Percentiles rank a stretch among this genome's conserved stretches.
phyloP scores from a whole-genome alignment of 2,113 vertebrate species.

The Prunella himalayana region DNA sequence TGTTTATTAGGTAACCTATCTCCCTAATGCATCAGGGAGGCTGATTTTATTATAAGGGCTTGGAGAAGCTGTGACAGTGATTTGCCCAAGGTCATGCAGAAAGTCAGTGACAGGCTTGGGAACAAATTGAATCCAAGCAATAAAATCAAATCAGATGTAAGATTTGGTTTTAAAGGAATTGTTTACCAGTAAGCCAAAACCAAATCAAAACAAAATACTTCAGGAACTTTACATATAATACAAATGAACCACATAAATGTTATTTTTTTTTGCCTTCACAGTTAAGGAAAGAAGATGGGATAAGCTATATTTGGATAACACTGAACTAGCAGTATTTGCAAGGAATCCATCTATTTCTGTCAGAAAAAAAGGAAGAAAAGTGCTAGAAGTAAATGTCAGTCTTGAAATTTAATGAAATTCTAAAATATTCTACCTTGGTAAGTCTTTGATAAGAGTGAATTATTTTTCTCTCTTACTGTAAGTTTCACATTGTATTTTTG shows the following conservation, averaged over 20 bases:
- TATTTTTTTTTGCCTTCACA: not conserved
- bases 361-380: not conserved
- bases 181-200: not conserved
- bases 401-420: not conserved
- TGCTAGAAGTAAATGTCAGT: not conserved
- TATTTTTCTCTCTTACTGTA: not conserved
- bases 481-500: not conserved
- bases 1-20: constrained; percentile 41
- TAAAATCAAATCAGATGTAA: constrained; percentile 22
- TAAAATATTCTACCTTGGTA: not conserved
- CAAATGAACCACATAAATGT: not conserved
- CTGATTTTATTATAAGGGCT: constrained; percentile 35
- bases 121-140: constrained; percentile 4
- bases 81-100: constrained; percentile 44
- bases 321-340: not conserved
- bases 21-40: constrained; percentile 20
- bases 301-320: constrained; percentile 18
- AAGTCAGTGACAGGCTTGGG: not conserved
- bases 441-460: not conserved
- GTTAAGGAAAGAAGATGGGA: not conserved
- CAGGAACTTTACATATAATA: not conserved
- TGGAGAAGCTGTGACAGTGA: constrained; percentile 25
- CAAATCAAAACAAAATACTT: not conserved
- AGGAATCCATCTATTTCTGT: not conserved
- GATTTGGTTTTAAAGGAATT: not conserved